Base-by-base conservation (phyloP, 2,797 vertebrate species). In the Odontamblyopus lacepedii region DNA sequence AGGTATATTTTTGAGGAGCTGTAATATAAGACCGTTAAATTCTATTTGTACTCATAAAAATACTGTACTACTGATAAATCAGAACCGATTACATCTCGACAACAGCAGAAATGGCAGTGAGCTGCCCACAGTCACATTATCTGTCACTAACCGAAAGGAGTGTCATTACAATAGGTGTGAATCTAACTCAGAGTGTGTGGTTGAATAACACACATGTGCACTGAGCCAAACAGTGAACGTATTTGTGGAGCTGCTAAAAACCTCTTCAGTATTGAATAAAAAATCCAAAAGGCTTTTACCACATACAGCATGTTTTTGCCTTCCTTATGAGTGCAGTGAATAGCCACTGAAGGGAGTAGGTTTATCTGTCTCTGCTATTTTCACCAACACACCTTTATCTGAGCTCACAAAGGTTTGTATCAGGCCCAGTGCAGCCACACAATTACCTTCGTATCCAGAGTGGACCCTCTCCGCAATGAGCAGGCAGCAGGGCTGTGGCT, bases 401-500 rank as follows among this genome's bases (percentile, higher is more conserved):
- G 6, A 55, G 4, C 55, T 29, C 9, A 29, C 29, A 67, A 53
- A 27, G 7, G 5, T n/a, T 56, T 35, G n/a, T 35, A 30, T 6
- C 5, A 56, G n/a, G 27, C 4, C n/a, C 11, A 53, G 66, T 8
- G 48, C 2, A 38, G 12, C 0, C 4, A 72, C 1, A 19, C 19
- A 67, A 64, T 65, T 87, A 97, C 96, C 96, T 71, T 97, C 96
- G 0, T 97, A 98, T 88, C 96, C 96, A 0, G 96, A 96, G 85
- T 97, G 96, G 72, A 97, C 95, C 67, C 88, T 93, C 88, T 98
- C 96, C 0, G 95, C 95, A 0, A 97, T 95, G 44, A 98, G 94
- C 77, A 97, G 81, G 87, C 96, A 97, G 88, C 96, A 97, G 0
- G 95, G 95, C 48, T 97, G 96, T 0, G 94, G 85, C 77, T 92